phyloP scores from a whole-genome alignment of 2,888 invertebrate species.

The Tachina grossa region DNA sequence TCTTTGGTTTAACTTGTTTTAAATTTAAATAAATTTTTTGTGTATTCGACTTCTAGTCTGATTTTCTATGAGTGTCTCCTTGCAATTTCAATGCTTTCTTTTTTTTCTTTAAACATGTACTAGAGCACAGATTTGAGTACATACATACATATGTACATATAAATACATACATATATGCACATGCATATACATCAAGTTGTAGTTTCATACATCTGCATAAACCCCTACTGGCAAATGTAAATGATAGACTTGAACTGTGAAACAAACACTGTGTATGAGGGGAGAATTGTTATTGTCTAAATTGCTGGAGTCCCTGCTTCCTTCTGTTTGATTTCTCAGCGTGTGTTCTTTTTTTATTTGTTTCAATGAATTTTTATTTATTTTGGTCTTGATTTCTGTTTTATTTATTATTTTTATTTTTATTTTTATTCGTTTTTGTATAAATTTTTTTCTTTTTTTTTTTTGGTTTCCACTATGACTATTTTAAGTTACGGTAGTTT shows the following conservation, averaged over 20 bases:
- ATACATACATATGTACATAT: not conserved
- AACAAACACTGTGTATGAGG: not conserved
- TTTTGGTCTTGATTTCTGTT: conserved; percentile 66
- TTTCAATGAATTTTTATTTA: conserved; percentile 66
- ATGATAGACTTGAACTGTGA: not conserved
- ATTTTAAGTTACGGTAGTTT: conserved; percentile 69
- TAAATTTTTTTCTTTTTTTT: conserved; percentile 13
- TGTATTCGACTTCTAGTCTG: conserved; percentile 39
- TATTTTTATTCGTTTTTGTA: conserved; percentile 33
- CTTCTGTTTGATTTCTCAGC: conserved; percentile 31
- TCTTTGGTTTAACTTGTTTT: too few relatives aligned
- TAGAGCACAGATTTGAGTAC: not conserved
- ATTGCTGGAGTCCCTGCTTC: conserved; percentile 15
- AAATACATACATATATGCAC: not conserved
- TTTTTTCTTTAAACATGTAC: conserved; percentile 7
- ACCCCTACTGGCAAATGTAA: conserved; percentile 11
- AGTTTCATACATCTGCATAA: conserved; percentile 9
- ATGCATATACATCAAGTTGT: not conserved
- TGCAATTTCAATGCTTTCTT: not conserved
- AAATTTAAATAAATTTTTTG: conserved; percentile 14
- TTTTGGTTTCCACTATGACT: conserved; percentile 36
- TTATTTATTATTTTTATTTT: conserved; percentile 42
- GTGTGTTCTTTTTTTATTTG: conserved; percentile 52
- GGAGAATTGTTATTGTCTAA: conserved; percentile 26
- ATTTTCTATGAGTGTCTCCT: conserved; percentile 2